These are phyloP conservation scores for Acyrthosiphon pisum DNA, from an alignment of 1,140 invertebrate species.

Conservation along the genomic window DNA sequence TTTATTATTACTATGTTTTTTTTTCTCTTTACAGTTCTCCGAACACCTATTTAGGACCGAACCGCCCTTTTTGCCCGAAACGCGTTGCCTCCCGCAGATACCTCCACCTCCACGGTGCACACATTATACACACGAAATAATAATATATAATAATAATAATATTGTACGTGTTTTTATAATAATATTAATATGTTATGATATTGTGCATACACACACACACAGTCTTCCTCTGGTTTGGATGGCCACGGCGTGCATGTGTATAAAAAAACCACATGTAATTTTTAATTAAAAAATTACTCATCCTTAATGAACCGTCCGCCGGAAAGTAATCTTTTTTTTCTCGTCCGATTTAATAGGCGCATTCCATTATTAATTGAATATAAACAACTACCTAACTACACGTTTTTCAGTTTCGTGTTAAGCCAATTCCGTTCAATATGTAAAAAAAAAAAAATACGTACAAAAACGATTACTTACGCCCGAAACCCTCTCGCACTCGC, in stretches of 20 bases:
- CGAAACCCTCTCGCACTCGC: neutral
- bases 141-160: neutral
- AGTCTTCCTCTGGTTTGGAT: neutral
- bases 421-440: neutral
- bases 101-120: neutral
- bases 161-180: neutral
- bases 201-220: neutral
- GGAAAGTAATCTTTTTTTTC: neutral
- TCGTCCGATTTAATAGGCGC: neutral
- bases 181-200: neutral
- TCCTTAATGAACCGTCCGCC: slow-evolving; percentile 1
- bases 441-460: neutral
- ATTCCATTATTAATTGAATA: slow-evolving; percentile 24
- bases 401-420: neutral
- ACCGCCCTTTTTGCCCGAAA: neutral
- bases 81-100: neutral
- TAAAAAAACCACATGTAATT: neutral
- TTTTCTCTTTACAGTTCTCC: neutral
- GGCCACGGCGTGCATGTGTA: neutral
- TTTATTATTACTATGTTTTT: slow-evolving; percentile 1
- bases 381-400: neutral
- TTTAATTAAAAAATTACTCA: slow-evolving; percentile 43
- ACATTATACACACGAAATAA: neutral
- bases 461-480: neutral
- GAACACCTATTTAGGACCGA: slow-evolving; percentile 12